Conservation (phyloP, 2,888 invertebrate genomes). For the Hylaea fasciaria region DNA sequence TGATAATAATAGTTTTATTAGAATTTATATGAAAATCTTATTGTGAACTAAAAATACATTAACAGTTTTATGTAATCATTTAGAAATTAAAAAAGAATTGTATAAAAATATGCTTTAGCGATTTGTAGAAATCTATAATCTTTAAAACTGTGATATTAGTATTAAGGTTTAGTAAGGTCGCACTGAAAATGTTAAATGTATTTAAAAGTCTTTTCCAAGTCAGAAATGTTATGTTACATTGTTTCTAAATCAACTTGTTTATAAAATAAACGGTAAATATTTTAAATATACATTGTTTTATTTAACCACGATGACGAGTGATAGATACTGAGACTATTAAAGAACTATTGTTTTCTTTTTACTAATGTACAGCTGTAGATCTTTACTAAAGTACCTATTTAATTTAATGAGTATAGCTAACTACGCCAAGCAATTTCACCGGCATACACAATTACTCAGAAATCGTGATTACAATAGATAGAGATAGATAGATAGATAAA, state of each 20-base stretch:
- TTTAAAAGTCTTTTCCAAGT: slow-evolving; percentile 62
- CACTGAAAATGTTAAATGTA: slow-evolving; percentile 62
- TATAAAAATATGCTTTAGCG: slow-evolving; percentile 37
- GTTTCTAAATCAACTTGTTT: slow-evolving; percentile 75
- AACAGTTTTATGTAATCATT: slow-evolving; percentile 6
- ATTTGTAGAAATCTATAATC: slow-evolving; percentile 48
- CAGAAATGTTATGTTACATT: slow-evolving; percentile 69
- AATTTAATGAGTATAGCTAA: too few species aligned
- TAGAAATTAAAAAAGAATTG: neutral
- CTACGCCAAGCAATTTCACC: too few species aligned
- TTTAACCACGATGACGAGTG: neutral
- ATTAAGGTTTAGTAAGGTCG: slow-evolving; percentile 52
- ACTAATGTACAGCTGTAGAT: too few species aligned
- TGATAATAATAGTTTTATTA: slow-evolving; percentile 52
- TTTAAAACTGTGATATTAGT: slow-evolving; percentile 77
- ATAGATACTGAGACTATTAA: too few species aligned
- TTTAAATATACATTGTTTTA: slow-evolving; percentile 33
- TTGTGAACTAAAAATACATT: neutral
- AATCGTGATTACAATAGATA: too few species aligned
- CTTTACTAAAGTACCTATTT: too few species aligned
- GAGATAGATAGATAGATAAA: too few species aligned
- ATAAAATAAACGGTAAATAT: slow-evolving; percentile 76
- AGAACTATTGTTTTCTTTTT: too few species aligned
- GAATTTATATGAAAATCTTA: neutral
- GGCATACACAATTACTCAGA: too few species aligned